phyloP scores from a whole-genome alignment of 2,113 vertebrate species.

The Rhadina sibilatrix region DNA sequence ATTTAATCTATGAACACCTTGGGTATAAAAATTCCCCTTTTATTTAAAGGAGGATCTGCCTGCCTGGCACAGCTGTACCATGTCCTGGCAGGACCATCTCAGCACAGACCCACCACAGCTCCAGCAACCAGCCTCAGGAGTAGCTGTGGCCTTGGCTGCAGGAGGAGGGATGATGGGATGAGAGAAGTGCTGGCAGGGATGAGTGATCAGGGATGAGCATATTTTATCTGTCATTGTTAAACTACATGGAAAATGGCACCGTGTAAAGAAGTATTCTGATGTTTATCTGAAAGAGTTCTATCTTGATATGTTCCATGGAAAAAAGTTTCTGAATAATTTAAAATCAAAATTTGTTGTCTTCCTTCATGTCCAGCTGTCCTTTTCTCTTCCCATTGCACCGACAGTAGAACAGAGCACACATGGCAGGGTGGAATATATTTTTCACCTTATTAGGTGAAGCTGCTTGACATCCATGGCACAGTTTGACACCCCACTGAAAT shows the following conservation, averaged over 20 bases:
- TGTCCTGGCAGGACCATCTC: not conserved
- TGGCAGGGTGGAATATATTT: not conserved
- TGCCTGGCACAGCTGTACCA: not conserved
- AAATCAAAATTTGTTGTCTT: not conserved
- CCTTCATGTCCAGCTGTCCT: not conserved
- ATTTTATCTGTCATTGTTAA: not conserved
- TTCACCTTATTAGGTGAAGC: not conserved
- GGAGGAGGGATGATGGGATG: not conserved
- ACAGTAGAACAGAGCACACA: not conserved
- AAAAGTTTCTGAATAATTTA: not conserved
- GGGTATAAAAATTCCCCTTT: not conserved
- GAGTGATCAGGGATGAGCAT: accelerated
- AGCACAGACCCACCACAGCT: not conserved
- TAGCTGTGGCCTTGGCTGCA: not conserved
- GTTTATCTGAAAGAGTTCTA: not conserved
- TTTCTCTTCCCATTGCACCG: not conserved
- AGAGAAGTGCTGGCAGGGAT: not conserved
- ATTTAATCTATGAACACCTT: not conserved
- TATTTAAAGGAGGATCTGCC: not conserved
- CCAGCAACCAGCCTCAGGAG: not conserved
- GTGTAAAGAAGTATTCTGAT: not conserved
- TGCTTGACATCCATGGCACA: not conserved
- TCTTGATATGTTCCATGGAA: not conserved
- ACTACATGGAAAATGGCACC: not conserved
- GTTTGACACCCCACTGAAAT: not conserved